phyloP scores from a whole-genome alignment of 2,113 vertebrate species.

The Podarcis cretensis region DNA sequence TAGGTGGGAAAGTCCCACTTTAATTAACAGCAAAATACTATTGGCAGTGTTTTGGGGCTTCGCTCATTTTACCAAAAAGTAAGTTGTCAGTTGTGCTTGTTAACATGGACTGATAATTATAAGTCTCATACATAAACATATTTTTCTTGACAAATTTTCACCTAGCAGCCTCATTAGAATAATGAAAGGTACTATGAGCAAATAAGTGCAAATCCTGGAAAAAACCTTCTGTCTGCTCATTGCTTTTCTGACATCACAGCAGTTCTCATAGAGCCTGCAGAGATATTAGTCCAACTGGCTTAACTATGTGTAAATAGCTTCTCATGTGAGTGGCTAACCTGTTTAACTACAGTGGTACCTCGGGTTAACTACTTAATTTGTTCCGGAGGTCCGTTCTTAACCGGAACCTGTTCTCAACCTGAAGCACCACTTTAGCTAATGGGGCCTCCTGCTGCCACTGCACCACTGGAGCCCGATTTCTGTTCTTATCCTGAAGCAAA shows the following conservation, averaged over 20 bases:
- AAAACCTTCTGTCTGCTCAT: constrained; percentile 2
- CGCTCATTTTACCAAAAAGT: constrained; percentile 25
- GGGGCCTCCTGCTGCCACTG: too few species aligned
- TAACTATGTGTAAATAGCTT: not conserved
- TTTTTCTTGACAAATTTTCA: constrained; percentile 24
- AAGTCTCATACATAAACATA: constrained; percentile 31
- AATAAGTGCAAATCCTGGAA: constrained; percentile 12
- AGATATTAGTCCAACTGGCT: not conserved
- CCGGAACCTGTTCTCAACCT: too few species aligned
- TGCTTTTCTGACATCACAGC: constrained; percentile 21
- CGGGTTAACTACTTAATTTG: too few species aligned
- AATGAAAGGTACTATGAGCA: not conserved
- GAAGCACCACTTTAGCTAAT: too few species aligned
- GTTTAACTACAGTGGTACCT: too few species aligned
- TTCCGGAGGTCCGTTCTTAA: too few species aligned
- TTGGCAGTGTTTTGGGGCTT: constrained; percentile 24
- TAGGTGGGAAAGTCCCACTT: constrained; percentile 28
- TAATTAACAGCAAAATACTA: constrained; percentile 38
- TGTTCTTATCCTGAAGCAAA: too few species aligned
- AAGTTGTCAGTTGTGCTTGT: constrained; percentile 17
- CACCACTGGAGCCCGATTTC: too few species aligned
- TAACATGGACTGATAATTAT: constrained; percentile 39
- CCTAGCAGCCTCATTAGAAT: constrained; percentile 20
- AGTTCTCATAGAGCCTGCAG: not conserved
- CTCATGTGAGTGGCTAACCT: not conserved